Percentiles rank a stretch among this genome's conserved stretches.
These are phyloP conservation scores for Scelioninae gen. 2 DNA, from an alignment of 2,888 invertebrate genomes.

Conservation along the genomic window DNA sequence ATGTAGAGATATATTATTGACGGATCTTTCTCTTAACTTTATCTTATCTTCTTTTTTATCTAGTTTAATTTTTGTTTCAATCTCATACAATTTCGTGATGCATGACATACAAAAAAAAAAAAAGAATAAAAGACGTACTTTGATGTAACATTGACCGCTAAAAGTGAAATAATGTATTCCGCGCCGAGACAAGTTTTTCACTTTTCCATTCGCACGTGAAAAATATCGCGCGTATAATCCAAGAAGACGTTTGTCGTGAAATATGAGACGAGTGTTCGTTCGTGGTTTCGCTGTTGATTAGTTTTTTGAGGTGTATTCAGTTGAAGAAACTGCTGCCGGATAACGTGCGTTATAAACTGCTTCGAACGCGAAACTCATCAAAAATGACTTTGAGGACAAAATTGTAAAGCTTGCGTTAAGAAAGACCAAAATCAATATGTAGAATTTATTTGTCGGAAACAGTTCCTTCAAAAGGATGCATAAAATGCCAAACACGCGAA, in stretches of 20 bases:
- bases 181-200: slow-evolving; percentile 18
- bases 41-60: too few relatives aligned
- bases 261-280: slow-evolving; percentile 22
- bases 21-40: too few relatives aligned
- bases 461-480: too few relatives aligned
- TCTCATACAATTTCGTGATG: too few relatives aligned
- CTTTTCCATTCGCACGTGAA: slow-evolving; percentile 27
- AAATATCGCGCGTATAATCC: slow-evolving; percentile 11
- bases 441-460: too few relatives aligned
- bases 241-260: slow-evolving; percentile 23
- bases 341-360: slow-evolving; percentile 22
- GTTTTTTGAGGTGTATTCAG: slow-evolving; percentile 25
- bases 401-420: not conserved
- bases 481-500: too few relatives aligned
- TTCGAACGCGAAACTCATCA: slow-evolving; percentile 23
- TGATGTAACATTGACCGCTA: slow-evolving; percentile 12
- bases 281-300: slow-evolving; percentile 32
- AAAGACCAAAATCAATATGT: not conserved
- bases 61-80: too few relatives aligned
- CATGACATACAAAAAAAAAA: too few relatives aligned
- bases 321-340: slow-evolving; percentile 29
- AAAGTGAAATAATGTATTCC: slow-evolving; percentile 15
- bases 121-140: not conserved
- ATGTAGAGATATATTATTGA: too few relatives aligned
- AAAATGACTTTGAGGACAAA: slow-evolving; percentile 1